A percentile compares a stretch with the other conserved stretches of the same genome.
phyloP scores from a whole-genome alignment of 2,797 vertebrate genomes.

The Lophius americanus region DNA sequence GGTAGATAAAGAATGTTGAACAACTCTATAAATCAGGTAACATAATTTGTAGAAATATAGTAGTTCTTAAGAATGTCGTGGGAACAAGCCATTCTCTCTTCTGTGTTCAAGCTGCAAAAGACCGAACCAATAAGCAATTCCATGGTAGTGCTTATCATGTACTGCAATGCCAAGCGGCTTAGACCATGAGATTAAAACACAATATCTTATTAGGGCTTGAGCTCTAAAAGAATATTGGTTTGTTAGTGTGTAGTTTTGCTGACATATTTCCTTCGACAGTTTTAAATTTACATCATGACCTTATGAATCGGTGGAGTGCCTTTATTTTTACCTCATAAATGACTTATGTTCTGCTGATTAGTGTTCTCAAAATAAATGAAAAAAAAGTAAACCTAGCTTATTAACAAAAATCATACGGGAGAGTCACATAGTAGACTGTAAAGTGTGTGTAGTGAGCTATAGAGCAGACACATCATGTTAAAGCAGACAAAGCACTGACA shows the following conservation, averaged over 20 bases:
- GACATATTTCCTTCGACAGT: constrained; percentile 10
- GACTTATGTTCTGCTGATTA: background rate
- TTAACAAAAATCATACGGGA: too few relatives aligned
- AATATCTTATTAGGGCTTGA: background rate
- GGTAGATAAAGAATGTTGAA: too few relatives aligned
- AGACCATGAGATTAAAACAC: background rate
- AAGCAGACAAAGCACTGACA: too few relatives aligned
- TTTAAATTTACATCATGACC: constrained; percentile 13
- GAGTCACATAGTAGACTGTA: too few relatives aligned
- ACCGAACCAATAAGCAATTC: constrained; percentile 4
- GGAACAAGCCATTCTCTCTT: too few relatives aligned
- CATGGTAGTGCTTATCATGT: background rate
- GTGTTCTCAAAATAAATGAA: too few relatives aligned
- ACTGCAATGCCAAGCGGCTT: constrained; percentile 9
- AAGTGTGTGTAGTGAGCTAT: too few relatives aligned
- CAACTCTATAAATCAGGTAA: background rate
- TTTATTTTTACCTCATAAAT: background rate
- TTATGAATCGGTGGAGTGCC: background rate
- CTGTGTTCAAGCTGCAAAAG: constrained; percentile 8
- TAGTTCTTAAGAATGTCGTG: background rate
- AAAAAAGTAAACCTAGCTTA: too few relatives aligned
- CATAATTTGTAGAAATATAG: background rate
- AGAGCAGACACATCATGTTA: too few relatives aligned
- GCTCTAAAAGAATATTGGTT: too few relatives aligned
- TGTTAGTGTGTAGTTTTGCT: too few relatives aligned